Conservation (phyloP, 2,797 vertebrate species). For the Taeniopygia guttata region DNA sequence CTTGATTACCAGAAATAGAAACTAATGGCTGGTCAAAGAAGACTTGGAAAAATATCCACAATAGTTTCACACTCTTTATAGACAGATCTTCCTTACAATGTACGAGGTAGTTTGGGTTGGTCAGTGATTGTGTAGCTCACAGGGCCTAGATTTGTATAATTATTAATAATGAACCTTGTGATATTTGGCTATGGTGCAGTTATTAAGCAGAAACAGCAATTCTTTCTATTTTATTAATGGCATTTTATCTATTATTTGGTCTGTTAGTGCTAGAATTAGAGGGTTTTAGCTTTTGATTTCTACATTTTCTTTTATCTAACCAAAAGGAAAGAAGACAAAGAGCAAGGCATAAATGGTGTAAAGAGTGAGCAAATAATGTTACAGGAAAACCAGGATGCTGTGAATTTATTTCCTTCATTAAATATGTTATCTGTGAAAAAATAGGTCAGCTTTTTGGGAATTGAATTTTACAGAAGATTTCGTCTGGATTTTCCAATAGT, state of each 20-base stretch:
- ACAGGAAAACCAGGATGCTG: background rate
- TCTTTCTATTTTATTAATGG: background rate
- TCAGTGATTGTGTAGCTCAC: background rate
- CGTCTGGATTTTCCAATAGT: constrained; percentile 31
- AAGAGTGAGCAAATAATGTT: background rate
- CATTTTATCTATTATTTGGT: background rate
- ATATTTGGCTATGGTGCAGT: background rate
- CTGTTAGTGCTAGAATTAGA: background rate
- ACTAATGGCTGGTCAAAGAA: background rate
- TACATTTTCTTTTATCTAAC: background rate
- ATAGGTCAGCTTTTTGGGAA: background rate
- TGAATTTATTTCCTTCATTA: constrained; percentile 8
- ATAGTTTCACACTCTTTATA: background rate
- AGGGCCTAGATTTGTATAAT: background rate
- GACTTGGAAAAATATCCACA: background rate
- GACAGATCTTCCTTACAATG: background rate
- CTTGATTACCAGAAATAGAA: background rate
- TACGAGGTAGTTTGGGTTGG: background rate
- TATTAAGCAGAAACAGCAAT: background rate
- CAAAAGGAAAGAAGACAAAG: background rate
- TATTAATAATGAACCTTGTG: background rate
- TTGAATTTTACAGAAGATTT: background rate
- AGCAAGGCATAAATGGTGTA: background rate
- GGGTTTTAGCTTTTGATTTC: background rate
- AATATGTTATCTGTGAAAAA: constrained; percentile 26